phyloP scores from a whole-genome alignment of 2,888 invertebrate genomes.

The Pachydiplax longipennis region DNA sequence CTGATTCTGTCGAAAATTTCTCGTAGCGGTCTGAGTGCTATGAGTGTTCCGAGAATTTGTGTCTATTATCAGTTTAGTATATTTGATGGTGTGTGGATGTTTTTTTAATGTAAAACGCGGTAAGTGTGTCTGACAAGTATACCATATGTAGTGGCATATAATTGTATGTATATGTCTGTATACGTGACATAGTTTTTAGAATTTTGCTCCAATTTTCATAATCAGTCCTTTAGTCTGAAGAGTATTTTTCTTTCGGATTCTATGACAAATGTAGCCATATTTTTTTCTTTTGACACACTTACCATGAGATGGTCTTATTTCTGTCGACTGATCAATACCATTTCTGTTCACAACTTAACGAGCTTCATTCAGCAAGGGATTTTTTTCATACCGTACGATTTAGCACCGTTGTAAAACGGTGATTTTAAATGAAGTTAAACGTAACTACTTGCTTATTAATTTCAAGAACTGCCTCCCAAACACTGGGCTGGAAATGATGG shows the following conservation, averaged over 20 bases:
- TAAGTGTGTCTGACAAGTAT: neutral
- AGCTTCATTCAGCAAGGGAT: neutral
- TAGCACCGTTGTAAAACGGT: neutral
- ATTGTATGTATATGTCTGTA: neutral
- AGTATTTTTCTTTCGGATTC: neutral
- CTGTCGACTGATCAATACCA: neutral
- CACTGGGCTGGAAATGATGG: constrained; percentile 14
- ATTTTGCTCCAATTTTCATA: neutral
- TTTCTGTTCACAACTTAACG: neutral
- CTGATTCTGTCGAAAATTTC: neutral
- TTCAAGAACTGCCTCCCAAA: neutral
- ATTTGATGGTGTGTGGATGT: neutral
- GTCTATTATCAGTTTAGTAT: neutral
- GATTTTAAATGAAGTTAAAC: neutral
- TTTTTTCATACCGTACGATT: neutral
- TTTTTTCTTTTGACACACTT: neutral
- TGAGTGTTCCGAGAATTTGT: neutral
- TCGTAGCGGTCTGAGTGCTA: neutral
- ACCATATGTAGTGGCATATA: constrained; percentile 20
- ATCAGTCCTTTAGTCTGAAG: neutral
- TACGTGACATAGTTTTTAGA: constrained; percentile 28
- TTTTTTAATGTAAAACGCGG: neutral
- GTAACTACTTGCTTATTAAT: neutral
- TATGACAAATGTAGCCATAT: neutral
- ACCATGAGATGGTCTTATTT: neutral